Conservation (phyloP, 2,888 invertebrate genomes). For the Tipula helvola region DNA sequence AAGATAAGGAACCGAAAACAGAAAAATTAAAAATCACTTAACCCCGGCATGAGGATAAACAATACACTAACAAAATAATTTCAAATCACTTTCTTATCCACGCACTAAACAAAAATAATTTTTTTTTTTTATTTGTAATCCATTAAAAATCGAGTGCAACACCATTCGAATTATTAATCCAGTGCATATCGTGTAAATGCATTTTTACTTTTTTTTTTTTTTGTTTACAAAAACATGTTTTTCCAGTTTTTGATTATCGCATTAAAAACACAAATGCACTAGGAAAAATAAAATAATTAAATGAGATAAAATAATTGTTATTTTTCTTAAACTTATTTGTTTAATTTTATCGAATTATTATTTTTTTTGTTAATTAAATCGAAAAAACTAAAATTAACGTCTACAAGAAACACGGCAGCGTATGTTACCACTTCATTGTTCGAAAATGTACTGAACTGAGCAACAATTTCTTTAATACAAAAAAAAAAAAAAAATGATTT, state of each 20-base stretch:
- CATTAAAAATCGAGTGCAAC: neutral
- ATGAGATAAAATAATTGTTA: neutral
- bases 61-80: neutral
- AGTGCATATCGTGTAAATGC: neutral
- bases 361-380: neutral
- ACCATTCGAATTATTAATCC: neutral
- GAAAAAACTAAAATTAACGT: neutral
- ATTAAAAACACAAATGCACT: neutral
- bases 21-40: neutral
- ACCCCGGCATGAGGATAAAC: neutral
- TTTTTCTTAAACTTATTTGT: neutral
- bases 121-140: neutral
- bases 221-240: conserved; percentile 4
- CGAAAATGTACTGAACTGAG: neutral
- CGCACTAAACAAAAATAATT: neutral
- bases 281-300: neutral
- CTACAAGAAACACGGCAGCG: neutral
- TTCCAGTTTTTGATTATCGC: neutral
- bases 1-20: neutral
- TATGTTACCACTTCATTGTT: neutral
- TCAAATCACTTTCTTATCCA: neutral
- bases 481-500: neutral
- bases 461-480: neutral
- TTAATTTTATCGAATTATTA: neutral
- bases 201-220: neutral